phyloP scores from a whole-genome alignment of 30 jellyfish, hydroid and myxozoan genomes.

The Cassiopea xamachana region DNA sequence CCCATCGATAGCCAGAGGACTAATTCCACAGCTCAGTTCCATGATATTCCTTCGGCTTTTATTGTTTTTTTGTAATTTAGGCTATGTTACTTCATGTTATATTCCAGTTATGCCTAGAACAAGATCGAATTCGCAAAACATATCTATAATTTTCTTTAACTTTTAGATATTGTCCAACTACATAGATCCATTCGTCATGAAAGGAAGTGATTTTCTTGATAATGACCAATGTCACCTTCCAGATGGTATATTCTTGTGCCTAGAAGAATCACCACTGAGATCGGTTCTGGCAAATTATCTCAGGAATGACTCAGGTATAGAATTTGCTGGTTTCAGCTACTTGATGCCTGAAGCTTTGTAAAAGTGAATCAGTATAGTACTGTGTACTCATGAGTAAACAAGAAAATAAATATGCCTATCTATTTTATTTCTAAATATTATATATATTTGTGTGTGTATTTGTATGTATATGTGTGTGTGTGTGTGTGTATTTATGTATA shows the following conservation, averaged over 20 bases:
- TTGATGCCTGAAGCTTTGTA: not conserved
- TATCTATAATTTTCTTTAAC: no score
- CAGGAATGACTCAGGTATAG: conserved; percentile 93
- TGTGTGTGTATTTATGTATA: not conserved
- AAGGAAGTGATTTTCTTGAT: not conserved
- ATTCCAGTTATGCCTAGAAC: no score
- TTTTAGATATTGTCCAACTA: conserved; percentile 48
- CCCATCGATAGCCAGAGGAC: no score
- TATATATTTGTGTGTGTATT: no score
- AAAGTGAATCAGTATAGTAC: no score
- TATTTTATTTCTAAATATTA: no score
- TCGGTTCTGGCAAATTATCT: conserved; percentile 81
- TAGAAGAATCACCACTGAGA: conserved; percentile 57
- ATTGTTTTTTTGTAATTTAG: no score
- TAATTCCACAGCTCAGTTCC: no score
- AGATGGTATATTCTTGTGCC: conserved; percentile 39
- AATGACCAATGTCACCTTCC: conserved; percentile 33
- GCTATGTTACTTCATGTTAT: no score
- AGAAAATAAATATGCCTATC: no score
- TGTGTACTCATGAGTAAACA: not conserved
- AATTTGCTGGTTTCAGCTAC: not conserved
- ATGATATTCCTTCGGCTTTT: no score
- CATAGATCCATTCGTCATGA: conserved; percentile 44
- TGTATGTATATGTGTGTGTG: not conserved
- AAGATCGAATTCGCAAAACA: not conserved